phyloP scores from a whole-genome alignment of 2,888 invertebrate species.

The Coremacera marginata region DNA sequence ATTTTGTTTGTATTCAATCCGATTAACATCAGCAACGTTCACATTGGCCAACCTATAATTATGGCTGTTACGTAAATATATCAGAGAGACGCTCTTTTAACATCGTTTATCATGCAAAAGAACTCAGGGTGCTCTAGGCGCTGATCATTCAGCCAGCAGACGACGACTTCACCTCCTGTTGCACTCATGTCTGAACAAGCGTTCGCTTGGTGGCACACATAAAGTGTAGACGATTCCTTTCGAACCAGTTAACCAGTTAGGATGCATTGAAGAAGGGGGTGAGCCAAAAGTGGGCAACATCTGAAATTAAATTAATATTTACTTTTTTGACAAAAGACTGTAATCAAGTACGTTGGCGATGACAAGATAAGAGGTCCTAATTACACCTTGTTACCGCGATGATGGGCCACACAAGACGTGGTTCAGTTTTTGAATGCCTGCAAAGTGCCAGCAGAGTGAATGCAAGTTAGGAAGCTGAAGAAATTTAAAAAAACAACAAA shows the following conservation, averaged over 20 bases:
- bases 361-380: slow-evolving; percentile 69
- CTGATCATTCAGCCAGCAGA: neutral
- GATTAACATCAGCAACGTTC: neutral
- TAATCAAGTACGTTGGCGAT: slow-evolving; percentile 68
- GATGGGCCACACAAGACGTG: slow-evolving; percentile 34
- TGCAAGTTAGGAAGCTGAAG: neutral
- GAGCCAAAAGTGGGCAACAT: neutral
- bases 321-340: slow-evolving; percentile 66
- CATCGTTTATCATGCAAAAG: slow-evolving; percentile 33
- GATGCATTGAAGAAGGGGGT: neutral
- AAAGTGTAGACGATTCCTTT: neutral
- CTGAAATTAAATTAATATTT: slow-evolving; percentile 68
- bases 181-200: neutral
- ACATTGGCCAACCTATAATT: slow-evolving; percentile 21
- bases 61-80: slow-evolving; percentile 34
- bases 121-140: neutral
- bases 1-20: neutral
- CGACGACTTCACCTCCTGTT: neutral
- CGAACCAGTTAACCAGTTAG: neutral
- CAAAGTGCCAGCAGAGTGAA: neutral
- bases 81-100: slow-evolving; percentile 36
- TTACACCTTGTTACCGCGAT: slow-evolving; percentile 65
- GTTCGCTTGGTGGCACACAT: neutral
- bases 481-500: neutral
- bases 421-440: slow-evolving; percentile 29